Evolutionary conservation across 2,113 vertebrate genomes (phyloP).

Genomic region (Hippocampus zosterae): DNA sequence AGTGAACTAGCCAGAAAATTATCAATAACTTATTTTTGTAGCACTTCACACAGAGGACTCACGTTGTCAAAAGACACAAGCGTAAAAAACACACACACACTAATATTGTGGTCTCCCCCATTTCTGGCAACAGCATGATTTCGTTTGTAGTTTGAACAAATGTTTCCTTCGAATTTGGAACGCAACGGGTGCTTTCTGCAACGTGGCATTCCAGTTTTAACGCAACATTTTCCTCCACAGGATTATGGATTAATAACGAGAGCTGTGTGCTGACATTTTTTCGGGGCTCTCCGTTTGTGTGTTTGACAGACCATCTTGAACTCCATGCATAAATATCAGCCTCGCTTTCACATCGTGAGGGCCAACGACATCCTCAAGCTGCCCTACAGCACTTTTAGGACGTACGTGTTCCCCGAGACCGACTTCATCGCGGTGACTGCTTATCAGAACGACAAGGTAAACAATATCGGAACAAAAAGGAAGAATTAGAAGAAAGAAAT

Average conservation of each 20-base stretch:
- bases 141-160: too few relatives aligned
- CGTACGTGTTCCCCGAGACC: conserved; percentile 96
- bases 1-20: too few relatives aligned
- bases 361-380: conserved; percentile 97
- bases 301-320: conserved; percentile 89
- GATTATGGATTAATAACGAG: background rate
- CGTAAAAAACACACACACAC: too few relatives aligned
- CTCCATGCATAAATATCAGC: conserved; percentile 99
- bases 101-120: background rate
- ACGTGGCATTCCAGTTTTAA: background rate
- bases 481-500: too few relatives aligned
- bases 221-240: background rate
- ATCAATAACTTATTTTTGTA: too few relatives aligned
- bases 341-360: conserved; percentile 94
- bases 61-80: too few relatives aligned
- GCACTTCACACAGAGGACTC: too few relatives aligned
- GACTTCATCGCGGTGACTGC: conserved; percentile 98
- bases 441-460: conserved; percentile 99
- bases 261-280: background rate
- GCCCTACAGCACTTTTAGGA: conserved; percentile 96
- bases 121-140: background rate
- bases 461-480: conserved; percentile 18
- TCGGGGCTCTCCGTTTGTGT: background rate
- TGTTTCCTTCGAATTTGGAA: too few relatives aligned
- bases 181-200: too few relatives aligned